Evolutionary conservation across 1,140 invertebrate species (phyloP).

Genomic region (Caerostris extrusa): DNA sequence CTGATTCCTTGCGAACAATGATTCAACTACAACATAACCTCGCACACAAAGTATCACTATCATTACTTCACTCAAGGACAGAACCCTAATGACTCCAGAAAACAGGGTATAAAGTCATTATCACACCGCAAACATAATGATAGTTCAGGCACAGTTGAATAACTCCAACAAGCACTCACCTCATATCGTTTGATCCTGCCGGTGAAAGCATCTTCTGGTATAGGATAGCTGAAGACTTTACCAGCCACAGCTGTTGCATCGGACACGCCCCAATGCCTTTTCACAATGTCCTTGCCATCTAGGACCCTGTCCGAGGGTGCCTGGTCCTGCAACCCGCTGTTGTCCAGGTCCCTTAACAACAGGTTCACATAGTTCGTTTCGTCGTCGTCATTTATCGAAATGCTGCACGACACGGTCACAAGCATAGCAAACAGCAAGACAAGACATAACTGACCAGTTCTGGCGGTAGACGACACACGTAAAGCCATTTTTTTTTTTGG

Average conservation of each 20-base stretch:
- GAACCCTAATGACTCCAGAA: background rate
- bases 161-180: constrained; percentile 79
- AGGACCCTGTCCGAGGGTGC: background rate
- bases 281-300: constrained; percentile 72
- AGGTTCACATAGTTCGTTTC: constrained; percentile 70
- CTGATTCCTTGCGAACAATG: background rate
- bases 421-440: constrained; percentile 1
- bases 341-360: constrained; percentile 59
- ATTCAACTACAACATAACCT: background rate
- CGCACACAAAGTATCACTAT: background rate
- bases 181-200: constrained; percentile 82
- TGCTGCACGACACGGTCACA: background rate
- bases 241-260: constrained; percentile 82
- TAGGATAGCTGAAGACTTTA: constrained; percentile 82
- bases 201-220: constrained; percentile 82
- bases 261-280: constrained; percentile 81
- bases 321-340: constrained; percentile 41
- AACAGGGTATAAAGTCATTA: background rate
- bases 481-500: background rate
- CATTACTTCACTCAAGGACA: background rate
- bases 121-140: background rate
- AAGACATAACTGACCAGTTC: background rate
- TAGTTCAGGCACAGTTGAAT: constrained; percentile 28
- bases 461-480: background rate
- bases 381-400: constrained; percentile 47